phyloP scores from a whole-genome alignment of 2,797 vertebrate species.

The Lepus oiostolus region DNA sequence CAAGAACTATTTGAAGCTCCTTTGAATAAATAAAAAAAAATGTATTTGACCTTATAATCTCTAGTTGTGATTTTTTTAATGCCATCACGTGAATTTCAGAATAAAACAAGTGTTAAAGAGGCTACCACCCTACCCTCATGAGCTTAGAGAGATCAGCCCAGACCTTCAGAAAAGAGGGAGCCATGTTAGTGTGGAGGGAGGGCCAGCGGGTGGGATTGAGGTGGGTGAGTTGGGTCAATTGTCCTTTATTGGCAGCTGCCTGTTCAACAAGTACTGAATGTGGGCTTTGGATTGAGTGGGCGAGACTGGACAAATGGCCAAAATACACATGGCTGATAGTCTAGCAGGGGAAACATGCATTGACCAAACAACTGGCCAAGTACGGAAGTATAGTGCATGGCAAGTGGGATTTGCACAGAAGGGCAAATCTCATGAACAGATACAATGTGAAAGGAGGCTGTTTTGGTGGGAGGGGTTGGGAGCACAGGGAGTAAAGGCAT shows the following conservation, averaged over 20 bases:
- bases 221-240: neutral
- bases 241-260: neutral
- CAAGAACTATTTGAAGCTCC: too few relatives aligned
- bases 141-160: neutral
- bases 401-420: neutral
- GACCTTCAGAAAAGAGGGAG: conserved; percentile 3
- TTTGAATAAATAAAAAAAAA: too few relatives aligned
- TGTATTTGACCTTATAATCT: neutral
- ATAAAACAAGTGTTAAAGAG: conserved; percentile 10
- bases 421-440: neutral
- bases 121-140: too few relatives aligned
- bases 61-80: neutral
- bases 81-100: neutral
- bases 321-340: neutral
- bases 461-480: neutral
- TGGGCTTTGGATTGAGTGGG: too few relatives aligned
- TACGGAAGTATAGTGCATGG: neutral
- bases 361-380: neutral
- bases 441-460: neutral
- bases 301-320: neutral
- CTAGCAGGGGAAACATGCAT: neutral
- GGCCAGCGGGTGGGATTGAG: too few relatives aligned
- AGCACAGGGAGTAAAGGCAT: neutral
- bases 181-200: neutral
- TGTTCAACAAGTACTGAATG: neutral